Evolutionary conservation across 2,113 vertebrate species (phyloP).

Genomic region (Acrocephalus arundinaceus): DNA sequence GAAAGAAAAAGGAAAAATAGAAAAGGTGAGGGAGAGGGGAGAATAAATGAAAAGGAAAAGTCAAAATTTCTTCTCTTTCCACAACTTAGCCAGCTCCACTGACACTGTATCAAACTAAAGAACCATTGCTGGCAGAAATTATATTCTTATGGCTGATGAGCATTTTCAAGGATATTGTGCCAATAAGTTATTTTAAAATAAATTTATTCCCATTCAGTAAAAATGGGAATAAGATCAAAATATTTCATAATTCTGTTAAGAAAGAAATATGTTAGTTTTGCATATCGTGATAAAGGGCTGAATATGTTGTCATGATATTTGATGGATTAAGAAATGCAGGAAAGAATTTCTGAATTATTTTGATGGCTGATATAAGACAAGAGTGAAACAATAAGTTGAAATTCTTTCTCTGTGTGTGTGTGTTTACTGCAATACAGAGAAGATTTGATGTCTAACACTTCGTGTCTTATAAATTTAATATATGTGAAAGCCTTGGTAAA

Average conservation of each 20-base stretch:
- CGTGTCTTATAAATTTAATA: neutral
- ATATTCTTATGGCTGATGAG: neutral
- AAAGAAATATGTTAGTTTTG: neutral
- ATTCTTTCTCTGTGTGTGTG: neutral
- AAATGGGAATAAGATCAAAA: neutral
- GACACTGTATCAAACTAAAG: neutral
- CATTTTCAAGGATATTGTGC: neutral
- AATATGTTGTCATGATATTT: neutral
- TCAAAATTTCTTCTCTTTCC: neutral
- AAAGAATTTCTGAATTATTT: neutral
- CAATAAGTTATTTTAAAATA: neutral
- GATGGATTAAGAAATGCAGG: neutral
- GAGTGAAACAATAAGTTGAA: neutral
- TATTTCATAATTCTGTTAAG: neutral
- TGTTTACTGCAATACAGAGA: neutral
- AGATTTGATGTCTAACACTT: fast-evolving
- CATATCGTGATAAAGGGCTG: neutral
- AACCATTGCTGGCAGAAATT: neutral
- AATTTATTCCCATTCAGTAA: neutral
- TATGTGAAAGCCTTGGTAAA: neutral
- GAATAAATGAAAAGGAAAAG: too few relatives aligned
- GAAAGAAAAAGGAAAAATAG: neutral
- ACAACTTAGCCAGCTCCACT: neutral
- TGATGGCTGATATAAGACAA: neutral
- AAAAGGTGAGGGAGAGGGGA: neutral